Percentiles rank a stretch among this genome's conserved stretches.
Evolutionary conservation across 2,113 vertebrate genomes (phyloP).

Genomic region (Anguilla japonica): DNA sequence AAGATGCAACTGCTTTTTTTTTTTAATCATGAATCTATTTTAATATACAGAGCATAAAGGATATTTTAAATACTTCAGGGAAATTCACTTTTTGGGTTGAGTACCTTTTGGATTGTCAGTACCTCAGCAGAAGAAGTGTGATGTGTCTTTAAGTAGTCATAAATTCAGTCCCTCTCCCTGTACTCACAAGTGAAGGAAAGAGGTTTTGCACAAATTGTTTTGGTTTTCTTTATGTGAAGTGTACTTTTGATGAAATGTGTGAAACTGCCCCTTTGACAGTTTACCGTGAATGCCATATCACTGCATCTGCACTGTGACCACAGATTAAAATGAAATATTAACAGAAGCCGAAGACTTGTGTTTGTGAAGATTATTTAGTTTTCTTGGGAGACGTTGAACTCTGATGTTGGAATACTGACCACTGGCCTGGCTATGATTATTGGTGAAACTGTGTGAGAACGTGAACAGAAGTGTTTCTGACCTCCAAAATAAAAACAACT

Average conservation of each 20-base stretch:
- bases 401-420: slow-evolving; percentile 39
- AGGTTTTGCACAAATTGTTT: neutral
- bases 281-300: too few species aligned
- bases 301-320: too few species aligned
- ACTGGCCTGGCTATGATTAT: slow-evolving; percentile 26
- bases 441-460: slow-evolving; percentile 20
- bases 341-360: too few species aligned
- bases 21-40: too few species aligned
- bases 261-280: too few species aligned
- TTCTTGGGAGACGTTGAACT: slow-evolving; percentile 7
- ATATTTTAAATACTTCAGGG: too few species aligned
- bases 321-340: too few species aligned
- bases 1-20: too few species aligned
- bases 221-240: neutral
- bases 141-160: neutral
- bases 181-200: neutral
- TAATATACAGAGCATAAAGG: too few species aligned
- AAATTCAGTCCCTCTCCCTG: neutral
- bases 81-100: too few species aligned
- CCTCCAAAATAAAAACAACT: slow-evolving; percentile 23
- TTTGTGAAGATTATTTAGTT: neutral
- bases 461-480: slow-evolving; percentile 24
- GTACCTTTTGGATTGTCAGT: neutral
- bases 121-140: neutral
- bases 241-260: neutral